Conservation (phyloP, 2,888 invertebrate genomes). For the Zonitis immaculata region DNA sequence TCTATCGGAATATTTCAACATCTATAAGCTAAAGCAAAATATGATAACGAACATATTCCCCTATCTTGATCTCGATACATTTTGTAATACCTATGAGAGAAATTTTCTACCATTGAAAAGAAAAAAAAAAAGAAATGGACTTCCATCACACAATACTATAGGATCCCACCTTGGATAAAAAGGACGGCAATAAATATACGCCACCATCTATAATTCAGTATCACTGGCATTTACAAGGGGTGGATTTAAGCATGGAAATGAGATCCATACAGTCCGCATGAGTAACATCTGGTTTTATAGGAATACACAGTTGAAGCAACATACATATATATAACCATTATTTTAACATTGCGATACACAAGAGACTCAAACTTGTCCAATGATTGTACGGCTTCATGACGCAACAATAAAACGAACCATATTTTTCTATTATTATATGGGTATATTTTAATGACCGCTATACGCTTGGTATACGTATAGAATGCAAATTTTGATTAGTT, state of each 20-base stretch:
- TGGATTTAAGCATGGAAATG: slow-evolving; percentile 39
- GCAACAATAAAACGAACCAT: slow-evolving; percentile 24
- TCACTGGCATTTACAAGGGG: slow-evolving; percentile 35
- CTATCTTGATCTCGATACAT: slow-evolving; percentile 22
- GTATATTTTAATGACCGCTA: slow-evolving; percentile 28
- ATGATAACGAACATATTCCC: slow-evolving; percentile 10
- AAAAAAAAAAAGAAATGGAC: slow-evolving; percentile 10
- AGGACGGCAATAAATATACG: slow-evolving; percentile 41
- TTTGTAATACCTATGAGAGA: slow-evolving; percentile 29
- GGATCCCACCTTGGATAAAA: slow-evolving; percentile 36
- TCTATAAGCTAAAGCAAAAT: slow-evolving; percentile 16
- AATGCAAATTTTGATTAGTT: slow-evolving; percentile 31
- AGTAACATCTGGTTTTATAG: slow-evolving; percentile 46
- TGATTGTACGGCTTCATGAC: slow-evolving; percentile 31
- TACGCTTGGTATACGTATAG: slow-evolving; percentile 8
- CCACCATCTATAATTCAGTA: slow-evolving; percentile 43
- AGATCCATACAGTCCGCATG: slow-evolving; percentile 40
- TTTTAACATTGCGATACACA: slow-evolving; percentile 41
- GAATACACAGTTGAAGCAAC: slow-evolving; percentile 41
- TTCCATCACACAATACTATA: slow-evolving; percentile 34
- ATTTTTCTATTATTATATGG: slow-evolving; percentile 34
- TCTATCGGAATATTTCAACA: slow-evolving; percentile 20
- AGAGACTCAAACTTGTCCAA: slow-evolving; percentile 37
- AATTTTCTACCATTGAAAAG: slow-evolving; percentile 15
- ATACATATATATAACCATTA: slow-evolving; percentile 47